Evolutionary conservation across 2,113 vertebrate genomes (phyloP), one percentile per base, ranked within the genome.

Genomic region (Anolis carolinensis): DNA sequence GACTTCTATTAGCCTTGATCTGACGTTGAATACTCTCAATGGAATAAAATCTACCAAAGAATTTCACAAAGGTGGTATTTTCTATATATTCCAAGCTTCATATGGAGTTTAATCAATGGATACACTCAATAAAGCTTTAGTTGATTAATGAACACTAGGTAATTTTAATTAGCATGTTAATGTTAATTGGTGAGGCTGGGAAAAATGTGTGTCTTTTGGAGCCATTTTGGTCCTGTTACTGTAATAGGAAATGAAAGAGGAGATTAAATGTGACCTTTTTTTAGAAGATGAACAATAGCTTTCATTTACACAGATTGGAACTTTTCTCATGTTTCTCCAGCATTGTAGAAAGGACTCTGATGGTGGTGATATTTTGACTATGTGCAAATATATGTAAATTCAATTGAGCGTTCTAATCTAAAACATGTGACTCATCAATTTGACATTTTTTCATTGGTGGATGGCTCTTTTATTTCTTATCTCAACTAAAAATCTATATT

Each of bases 141-240:
- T 73, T 39, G 50, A 59, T 55, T 82, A 34, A 16, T 59, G 30
- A 36, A 27, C 25, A 44, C 4, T 36, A 25, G 32, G 3, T 36
- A 48, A n/a, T 83, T 75, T 75, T 74, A 83, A 83, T 63, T 44
- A 74, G 55, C 63, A 20, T 34, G 23, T 50, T 36, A 73, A 83
- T 63, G 71, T 48, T n/a, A 83, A 83, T 63, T 48, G 55, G 36
- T 23, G 55, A 74, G 4, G 34, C 55, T 72, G 23, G 30, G 52
- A 67, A 8, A n/a, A 27, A 23, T 84, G 72, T 16, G 2, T 75
- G 73, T 74, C 7, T 13, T 75, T 74, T 36, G 52, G 14, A n/a
- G 11, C 7, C 72, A 39, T 83, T 39, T 44, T 83, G 71, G 8
- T 48, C 39, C 59, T 75, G 20, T 84, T 67, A 50, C 27, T 76